Base-by-base conservation (phyloP, 1,140 invertebrate species). In the Popillia japonica region DNA sequence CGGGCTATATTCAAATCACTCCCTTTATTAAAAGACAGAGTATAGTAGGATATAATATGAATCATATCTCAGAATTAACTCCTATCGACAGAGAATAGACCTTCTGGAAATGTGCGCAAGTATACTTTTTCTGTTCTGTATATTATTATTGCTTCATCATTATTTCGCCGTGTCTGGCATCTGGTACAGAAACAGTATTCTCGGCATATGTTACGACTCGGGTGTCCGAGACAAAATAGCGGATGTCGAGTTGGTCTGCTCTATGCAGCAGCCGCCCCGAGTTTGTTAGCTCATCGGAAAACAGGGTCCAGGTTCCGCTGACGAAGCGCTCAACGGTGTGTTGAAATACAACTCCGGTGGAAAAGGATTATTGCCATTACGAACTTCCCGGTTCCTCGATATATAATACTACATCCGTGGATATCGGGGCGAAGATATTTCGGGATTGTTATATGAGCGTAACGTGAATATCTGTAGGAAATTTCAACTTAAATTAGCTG, bases 101-200 rank as follows among this genome's bases (percentile, higher is more conserved):
- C 0, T n/a, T 14, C 14, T n/a, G 48, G 9, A n/a, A n/a, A 14
- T n/a, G 48, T 55, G 48, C 14, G 17, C 17, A 6, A 34, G 48
- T 55, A 55, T 55, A n/a, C 14, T 14, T 55, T 14, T 9, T 44
- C 0, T 44, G 42, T 55, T 55, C 9, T 55, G 27, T 34, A 17
- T 55, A 55, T 55, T 34, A 34, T 34, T 34, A 34, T 34, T 34
- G 27, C 27, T 34, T 2, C 27, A 55, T 14, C 17, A 55, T 55
- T 55, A 55, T 55, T 55, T 55, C 11, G 48, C 48, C 11, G 10
- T 6, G 48, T n/a, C 48, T 55, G 48, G 48, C 48, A 55, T 55
- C 48, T 55, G 48, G 48, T 55, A 55, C 48, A 55, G 48, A 55
- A 55, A 55, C 48, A 55, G 48, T 55, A 55, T 17, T 55, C 48